Base-by-base conservation (phyloP, 1,140 invertebrate genomes). In the Cydia splendana region DNA sequence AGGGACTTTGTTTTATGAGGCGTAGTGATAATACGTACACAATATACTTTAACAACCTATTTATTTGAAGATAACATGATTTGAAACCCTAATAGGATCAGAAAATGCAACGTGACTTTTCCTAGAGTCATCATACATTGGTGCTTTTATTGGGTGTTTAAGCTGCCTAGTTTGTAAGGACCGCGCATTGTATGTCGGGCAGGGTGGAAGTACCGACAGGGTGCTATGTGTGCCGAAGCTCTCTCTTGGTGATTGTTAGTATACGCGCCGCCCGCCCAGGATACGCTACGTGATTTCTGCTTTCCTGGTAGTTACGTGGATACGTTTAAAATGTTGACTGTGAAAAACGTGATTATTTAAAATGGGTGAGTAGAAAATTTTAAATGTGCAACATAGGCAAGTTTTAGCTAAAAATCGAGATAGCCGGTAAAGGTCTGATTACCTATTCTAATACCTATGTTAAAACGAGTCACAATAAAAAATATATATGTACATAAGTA, bases 251-350 rank as follows among this genome's bases (percentile, higher is more conserved):
- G 6, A 24, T 62, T 62, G 57, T 62, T 74, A 81, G 80, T 81
- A 18, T 53, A 45, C 62, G 78, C 48, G 71, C 75, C 76, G 75
- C 77, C 76, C 79, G 79, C 75, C 79, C 71, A 13, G 76, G 45
- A 82, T 51, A 62, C 77, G 77, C 76, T 77, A 82, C 81, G 81
- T 76, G 75, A 78, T 80, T 79, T 76, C 77, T 82, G 79, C 48
- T 20, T 38, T 53, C 79, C 79, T 82, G 51, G 79, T 80, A 78
- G 38, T 48, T 42, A 76, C 51, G 75, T 76, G 34, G 13, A 20
- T 3, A 20, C 67, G 30, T 12, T 13, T 12, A 76, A 18, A 30
- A 62, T 65, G 38, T 65, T 20, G 10, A 42, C 30, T 30, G 20
- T 20, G n/a, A 20, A 20, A 75, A 78, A 67, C 65, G 5, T 10